Percentiles rank a stretch among this genome's conserved stretches.
phyloP scores from a whole-genome alignment of 2,888 invertebrate species.

The Melanargia galathea region DNA sequence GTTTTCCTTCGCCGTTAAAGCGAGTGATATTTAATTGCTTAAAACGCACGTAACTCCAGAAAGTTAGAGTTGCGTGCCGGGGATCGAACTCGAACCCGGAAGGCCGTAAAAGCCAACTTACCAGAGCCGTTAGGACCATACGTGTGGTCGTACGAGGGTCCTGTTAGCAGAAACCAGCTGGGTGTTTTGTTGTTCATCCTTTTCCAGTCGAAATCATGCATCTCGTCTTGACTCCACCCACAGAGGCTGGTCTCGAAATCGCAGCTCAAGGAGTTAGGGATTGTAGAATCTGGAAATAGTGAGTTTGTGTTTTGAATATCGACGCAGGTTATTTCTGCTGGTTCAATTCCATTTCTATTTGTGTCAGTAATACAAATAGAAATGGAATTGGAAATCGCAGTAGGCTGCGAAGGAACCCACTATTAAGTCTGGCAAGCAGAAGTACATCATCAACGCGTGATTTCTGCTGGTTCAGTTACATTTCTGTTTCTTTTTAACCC shows the following conservation, averaged over 20 bases:
- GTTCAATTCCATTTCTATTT: constrained; percentile 58
- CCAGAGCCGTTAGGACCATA: constrained; percentile 62
- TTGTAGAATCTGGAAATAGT: constrained; percentile 36
- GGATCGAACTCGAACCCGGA: too few relatives aligned
- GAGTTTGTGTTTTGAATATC: background rate
- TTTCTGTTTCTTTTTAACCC: background rate
- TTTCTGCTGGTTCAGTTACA: constrained; percentile 57
- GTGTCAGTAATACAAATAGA: too few relatives aligned
- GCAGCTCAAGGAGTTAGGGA: constrained; percentile 69
- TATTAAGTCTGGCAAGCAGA: constrained; percentile 85
- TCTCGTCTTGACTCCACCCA: constrained; percentile 89
- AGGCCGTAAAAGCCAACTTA: constrained; percentile 11
- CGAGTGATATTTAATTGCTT: too few relatives aligned
- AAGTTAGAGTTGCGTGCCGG: too few relatives aligned
- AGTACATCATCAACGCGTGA: constrained; percentile 83
- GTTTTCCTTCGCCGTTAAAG: too few relatives aligned
- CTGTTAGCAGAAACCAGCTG: constrained; percentile 85
- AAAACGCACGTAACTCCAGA: too few relatives aligned
- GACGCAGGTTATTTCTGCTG: background rate
- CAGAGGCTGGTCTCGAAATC: constrained; percentile 88
- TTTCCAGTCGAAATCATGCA: constrained; percentile 89
- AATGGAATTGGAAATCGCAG: constrained; percentile 91
- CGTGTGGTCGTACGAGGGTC: constrained; percentile 90
- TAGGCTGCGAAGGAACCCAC: constrained; percentile 84
- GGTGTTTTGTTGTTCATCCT: constrained; percentile 85